Percentiles rank a stretch among this genome's conserved stretches.
phyloP scores from a whole-genome alignment of 2,797 vertebrate genomes.

The Coccyzus lansbergi region DNA sequence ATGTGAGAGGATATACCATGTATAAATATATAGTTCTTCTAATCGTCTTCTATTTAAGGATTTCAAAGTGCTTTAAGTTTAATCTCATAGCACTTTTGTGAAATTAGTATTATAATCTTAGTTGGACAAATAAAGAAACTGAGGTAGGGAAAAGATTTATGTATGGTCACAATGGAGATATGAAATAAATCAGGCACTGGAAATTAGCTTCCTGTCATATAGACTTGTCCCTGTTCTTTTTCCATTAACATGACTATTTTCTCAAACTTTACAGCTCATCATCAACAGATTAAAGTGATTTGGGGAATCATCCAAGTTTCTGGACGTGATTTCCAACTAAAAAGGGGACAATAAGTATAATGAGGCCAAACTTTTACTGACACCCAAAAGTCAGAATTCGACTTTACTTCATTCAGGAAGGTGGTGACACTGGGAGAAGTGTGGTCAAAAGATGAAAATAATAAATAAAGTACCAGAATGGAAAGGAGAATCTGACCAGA shows the following conservation, averaged over 20 bases:
- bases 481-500: slow-evolving; percentile 48
- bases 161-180: background rate
- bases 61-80: slow-evolving; percentile 65
- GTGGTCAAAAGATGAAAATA: background rate
- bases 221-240: slow-evolving; percentile 65
- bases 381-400: background rate
- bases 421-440: background rate
- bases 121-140: slow-evolving; percentile 63
- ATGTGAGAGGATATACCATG: slow-evolving; percentile 51
- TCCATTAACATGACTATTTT: slow-evolving; percentile 56
- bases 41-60: slow-evolving; percentile 63
- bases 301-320: slow-evolving; percentile 60
- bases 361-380: background rate
- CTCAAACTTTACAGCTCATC: slow-evolving; percentile 65
- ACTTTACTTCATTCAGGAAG: background rate
- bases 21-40: slow-evolving; percentile 65
- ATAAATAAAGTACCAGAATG: slow-evolving; percentile 68
- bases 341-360: background rate
- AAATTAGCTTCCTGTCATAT: slow-evolving; percentile 63
- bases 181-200: slow-evolving; percentile 56
- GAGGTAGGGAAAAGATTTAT: slow-evolving; percentile 62
- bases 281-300: slow-evolving; percentile 63
- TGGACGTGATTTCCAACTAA: slow-evolving; percentile 44
- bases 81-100: slow-evolving; percentile 36
- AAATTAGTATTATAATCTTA: slow-evolving; percentile 48